Evolutionary conservation across 2,888 invertebrate genomes (phyloP), one percentile per base, ranked within the genome.

Genomic region (Litoditis marina): DNA sequence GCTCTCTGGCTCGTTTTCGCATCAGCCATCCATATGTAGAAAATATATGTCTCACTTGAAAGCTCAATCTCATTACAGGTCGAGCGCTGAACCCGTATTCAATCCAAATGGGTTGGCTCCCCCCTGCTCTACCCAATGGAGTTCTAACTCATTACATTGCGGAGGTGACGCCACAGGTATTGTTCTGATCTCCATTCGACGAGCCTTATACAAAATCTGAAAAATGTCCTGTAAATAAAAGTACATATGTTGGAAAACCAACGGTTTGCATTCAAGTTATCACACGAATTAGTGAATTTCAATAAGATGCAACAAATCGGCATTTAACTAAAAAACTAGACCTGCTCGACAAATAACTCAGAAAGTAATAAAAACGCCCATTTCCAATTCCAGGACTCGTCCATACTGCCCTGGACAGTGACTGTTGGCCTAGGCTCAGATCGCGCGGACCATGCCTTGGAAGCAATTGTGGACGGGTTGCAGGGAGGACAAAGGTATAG

Each of bases 101-200:
- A 0, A 78, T 69, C 1, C 76, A 78, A 51, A 54, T 82, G 25
- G 59, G 65, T 1, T 81, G 81, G 81, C 59, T 67, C 8, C 71
- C 76, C 2, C 81, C 81, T 13, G 65, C 71, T 2, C 59, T 77
- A 4, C 80, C 80, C 19, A 81, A 81, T 62, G 81, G 81, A 31
- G 60, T 77, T 30, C 73, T 81, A 19, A 77, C 76, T 3, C 76
- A 76, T 34, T 80, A 79, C 53, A 69, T 76, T 2, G 70, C 71
- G 8, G 68, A 69, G 36, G 66, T 77, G 27, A 53, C 60, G 19
- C 69, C 71, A 13, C 46, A 53, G 61, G 65, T 65, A 3, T 16
- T 32, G 11, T 39, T 39, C n/a, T 44, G 44, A 44, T 5, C 8
- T 44, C 3, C 8, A n/a, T n/a, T n/a, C n/a, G n/a, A n/a, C n/a